phyloP scores from a whole-genome alignment of 2,113 vertebrate genomes.

The Machaerirhynchus nigripectus region DNA sequence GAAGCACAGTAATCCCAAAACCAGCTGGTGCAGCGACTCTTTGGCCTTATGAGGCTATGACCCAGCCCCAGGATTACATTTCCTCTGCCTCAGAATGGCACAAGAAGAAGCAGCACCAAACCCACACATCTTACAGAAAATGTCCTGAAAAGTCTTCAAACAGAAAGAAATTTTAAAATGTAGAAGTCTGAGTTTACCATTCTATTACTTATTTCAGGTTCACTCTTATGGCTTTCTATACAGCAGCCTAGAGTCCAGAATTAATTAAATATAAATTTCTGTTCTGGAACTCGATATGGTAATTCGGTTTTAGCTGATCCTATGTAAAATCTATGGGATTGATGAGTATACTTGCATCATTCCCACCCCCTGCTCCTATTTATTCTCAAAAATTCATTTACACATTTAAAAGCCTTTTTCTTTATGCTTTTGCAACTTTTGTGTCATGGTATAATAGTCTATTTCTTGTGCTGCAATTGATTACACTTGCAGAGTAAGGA shows the following conservation, averaged over 20 bases:
- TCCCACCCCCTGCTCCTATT: not conserved
- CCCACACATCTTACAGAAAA: not conserved
- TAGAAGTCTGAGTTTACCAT: not conserved
- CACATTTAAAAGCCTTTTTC: not conserved
- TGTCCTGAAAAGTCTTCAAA: not conserved
- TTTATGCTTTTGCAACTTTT: not conserved
- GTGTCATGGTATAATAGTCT: not conserved
- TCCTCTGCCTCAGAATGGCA: not conserved
- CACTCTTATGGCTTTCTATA: not conserved
- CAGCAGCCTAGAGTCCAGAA: not conserved
- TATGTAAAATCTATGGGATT: not conserved
- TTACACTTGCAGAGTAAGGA: not conserved
- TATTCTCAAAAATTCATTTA: slow-evolving; percentile 12
- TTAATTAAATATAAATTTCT: not conserved
- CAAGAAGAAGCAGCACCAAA: not conserved
- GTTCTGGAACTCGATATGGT: not conserved
- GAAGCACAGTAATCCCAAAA: not conserved
- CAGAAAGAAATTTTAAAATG: not conserved
- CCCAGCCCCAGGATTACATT: not conserved
- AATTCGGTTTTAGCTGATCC: not conserved
- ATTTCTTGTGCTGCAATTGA: not conserved
- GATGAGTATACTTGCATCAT: not conserved
- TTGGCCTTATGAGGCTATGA: not conserved
- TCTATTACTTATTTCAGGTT: not conserved
- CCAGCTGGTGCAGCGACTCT: not conserved